A percentile compares a stretch with the other conserved stretches of the same genome.
These are phyloP conservation scores for Catharus bicknelli DNA, from an alignment of 2,113 vertebrate species.

Conservation along the genomic window DNA sequence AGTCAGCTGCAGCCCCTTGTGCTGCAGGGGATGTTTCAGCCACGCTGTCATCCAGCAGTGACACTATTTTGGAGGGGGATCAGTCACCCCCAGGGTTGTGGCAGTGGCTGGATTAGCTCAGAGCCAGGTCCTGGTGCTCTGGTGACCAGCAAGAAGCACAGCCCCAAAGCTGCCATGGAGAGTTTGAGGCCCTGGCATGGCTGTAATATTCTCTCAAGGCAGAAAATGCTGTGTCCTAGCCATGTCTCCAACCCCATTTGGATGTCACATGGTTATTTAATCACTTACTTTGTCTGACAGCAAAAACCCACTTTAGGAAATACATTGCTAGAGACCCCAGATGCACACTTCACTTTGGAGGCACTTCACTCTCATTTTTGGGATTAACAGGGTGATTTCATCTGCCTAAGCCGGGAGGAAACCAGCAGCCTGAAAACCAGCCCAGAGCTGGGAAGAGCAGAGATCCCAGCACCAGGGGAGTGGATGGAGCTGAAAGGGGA, in stretches of 20 bases:
- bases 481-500: not conserved
- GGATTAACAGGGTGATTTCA: slow-evolving; percentile 25
- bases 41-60: not conserved
- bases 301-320: not conserved
- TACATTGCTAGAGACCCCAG: not conserved
- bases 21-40: not conserved
- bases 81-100: not conserved
- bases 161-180: not conserved
- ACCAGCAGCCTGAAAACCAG: not conserved
- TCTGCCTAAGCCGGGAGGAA: not conserved
- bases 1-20: rapidly evolving
- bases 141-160: not conserved
- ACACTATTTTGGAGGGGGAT: not conserved
- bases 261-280: not conserved
- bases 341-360: not conserved
- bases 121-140: rapidly evolving
- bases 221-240: not conserved
- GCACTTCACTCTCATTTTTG: not conserved
- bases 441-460: not conserved
- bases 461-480: not conserved
- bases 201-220: not conserved
- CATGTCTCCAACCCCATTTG: not conserved
- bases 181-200: not conserved
- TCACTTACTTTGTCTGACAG: not conserved
- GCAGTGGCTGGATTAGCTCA: not conserved